Evolutionary conservation across 2,888 invertebrate species (phyloP).

Genomic region (Cyclophora albipunctata): DNA sequence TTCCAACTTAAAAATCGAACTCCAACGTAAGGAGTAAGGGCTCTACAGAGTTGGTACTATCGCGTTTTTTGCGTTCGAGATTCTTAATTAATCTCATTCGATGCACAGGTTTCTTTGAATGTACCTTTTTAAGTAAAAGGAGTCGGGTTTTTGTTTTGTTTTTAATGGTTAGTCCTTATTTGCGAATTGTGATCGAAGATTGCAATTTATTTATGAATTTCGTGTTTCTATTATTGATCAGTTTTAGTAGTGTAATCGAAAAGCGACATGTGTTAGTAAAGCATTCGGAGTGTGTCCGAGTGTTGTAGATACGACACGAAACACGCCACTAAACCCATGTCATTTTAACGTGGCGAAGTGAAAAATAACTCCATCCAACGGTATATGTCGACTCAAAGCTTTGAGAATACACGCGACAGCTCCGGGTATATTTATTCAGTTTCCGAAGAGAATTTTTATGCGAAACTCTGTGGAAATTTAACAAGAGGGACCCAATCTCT

Average conservation of each 20-base stretch:
- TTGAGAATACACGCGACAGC: conserved; percentile 1
- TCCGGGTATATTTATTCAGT: conserved; percentile 4
- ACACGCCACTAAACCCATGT: conserved; percentile 4
- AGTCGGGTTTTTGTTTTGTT: too few species aligned
- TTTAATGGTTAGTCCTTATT: too few species aligned
- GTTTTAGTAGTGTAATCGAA: too few species aligned
- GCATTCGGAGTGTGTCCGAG: background rate
- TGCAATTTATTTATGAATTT: too few species aligned
- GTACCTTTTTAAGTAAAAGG: background rate
- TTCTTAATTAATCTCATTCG: conserved; percentile 3
- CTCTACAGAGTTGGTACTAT: background rate
- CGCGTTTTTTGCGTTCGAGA: too few species aligned
- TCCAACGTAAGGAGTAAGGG: background rate
- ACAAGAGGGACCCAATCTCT: conserved; percentile 14
- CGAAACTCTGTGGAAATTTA: conserved; percentile 13
- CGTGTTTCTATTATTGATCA: too few species aligned
- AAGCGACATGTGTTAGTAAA: too few species aligned
- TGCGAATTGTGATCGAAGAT: too few species aligned
- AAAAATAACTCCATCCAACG: conserved; percentile 6
- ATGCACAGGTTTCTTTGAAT: background rate
- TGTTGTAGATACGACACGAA: background rate
- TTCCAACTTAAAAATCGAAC: conserved; percentile 22
- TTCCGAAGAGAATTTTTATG: conserved; percentile 1
- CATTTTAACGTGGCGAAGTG: background rate
- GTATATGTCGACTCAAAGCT: background rate